These are phyloP conservation scores for Chaenogobius annularis DNA, from an alignment of 2,113 vertebrate species.

Conservation along the genomic window DNA sequence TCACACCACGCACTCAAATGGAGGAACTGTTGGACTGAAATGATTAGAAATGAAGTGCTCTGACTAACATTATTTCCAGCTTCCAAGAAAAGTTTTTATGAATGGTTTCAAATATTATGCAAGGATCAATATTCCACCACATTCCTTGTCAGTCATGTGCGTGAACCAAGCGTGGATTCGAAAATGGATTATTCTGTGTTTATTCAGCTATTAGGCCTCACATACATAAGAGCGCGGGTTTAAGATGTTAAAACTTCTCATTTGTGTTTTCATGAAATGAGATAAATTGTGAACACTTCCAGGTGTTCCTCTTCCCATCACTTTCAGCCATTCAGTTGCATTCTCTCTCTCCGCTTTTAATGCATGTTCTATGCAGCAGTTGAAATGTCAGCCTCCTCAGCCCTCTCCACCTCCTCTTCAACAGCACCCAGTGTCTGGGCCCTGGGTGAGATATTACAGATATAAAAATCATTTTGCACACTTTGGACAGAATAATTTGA, in stretches of 20 bases:
- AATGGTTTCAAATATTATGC: neutral
- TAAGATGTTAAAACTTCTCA: neutral
- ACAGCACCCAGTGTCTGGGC: no score
- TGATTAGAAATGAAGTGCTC: neutral
- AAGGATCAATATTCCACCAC: neutral
- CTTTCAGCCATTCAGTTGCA: no score
- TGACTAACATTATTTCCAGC: neutral
- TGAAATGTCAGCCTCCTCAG: neutral
- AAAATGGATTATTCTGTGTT: neutral
- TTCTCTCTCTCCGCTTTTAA: no score
- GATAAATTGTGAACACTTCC: neutral
- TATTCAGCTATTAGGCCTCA: neutral
- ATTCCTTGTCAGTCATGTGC: neutral
- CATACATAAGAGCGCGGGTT: neutral
- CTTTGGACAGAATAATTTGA: no score
- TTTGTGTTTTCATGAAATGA: neutral
- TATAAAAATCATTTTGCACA: no score
- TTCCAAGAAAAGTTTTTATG: neutral
- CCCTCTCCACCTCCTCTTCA: neutral
- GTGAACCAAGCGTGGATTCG: slow-evolving; percentile 5
- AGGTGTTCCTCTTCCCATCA: no score
- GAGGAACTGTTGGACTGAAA: neutral
- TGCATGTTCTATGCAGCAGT: no score
- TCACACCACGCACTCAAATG: neutral
- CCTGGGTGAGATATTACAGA: neutral